Conservation (phyloP, 2,797 vertebrate genomes). For the Danio tinwini region DNA sequence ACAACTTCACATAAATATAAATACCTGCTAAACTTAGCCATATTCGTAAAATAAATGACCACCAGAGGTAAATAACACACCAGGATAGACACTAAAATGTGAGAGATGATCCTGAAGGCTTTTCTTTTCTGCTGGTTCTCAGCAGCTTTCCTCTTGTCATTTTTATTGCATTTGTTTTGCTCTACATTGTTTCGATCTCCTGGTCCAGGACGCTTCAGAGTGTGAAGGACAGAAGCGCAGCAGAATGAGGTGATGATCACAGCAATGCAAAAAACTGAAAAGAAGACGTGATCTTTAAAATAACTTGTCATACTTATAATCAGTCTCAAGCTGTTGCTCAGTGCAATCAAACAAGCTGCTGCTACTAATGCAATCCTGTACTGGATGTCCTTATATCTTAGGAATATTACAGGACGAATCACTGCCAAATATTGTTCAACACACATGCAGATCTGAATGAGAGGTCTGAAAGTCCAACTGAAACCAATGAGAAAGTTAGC, state of each 20-base stretch:
- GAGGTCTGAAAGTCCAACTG: constrained; percentile 4
- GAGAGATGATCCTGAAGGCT: constrained; percentile 41
- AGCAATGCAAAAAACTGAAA: not conserved
- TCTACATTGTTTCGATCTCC: not conserved
- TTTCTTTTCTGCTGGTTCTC: constrained; percentile 51
- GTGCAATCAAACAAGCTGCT: not conserved
- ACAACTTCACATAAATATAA: too few species aligned
- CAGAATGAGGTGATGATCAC: constrained; percentile 21
- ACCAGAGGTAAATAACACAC: constrained; percentile 29
- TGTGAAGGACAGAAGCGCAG: constrained; percentile 30
- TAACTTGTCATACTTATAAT: not conserved
- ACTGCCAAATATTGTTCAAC: constrained; percentile 33
- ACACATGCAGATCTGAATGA: constrained; percentile 32
- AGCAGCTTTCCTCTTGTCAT: constrained; percentile 8
- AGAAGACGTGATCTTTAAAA: constrained; percentile 3
- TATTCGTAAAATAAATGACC: not conserved
- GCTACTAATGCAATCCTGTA: not conserved
- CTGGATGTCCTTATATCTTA: constrained; percentile 1
- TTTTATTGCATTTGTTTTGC: not conserved
- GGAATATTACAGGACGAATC: constrained; percentile 8
- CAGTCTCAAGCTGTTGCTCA: not conserved
- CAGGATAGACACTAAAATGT: constrained; percentile 10
- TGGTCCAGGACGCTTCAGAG: constrained; percentile 14
- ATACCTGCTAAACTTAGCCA: not conserved
- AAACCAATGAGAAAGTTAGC: constrained; percentile 21